Evolutionary conservation across 2,797 vertebrate genomes (phyloP).

Genomic region (Tokudaia tokunoshimensis): DNA sequence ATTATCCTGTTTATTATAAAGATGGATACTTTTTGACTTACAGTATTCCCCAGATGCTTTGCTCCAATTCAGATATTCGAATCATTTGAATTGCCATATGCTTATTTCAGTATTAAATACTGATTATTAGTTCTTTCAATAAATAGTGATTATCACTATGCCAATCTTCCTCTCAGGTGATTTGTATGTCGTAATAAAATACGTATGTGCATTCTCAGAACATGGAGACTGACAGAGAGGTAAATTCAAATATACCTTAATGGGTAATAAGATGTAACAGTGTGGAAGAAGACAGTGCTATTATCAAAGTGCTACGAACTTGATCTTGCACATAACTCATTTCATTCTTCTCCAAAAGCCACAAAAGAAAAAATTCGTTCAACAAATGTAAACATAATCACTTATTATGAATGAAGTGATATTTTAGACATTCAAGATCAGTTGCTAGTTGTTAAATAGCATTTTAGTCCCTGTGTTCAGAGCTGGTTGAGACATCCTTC

Average conservation of each 20-base stretch:
- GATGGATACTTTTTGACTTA: background rate
- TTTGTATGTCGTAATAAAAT: background rate
- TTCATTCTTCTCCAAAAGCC: slow-evolving; percentile 32
- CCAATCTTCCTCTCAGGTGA: background rate
- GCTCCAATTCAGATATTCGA: background rate
- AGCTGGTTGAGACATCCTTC: background rate
- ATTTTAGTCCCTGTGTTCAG: background rate
- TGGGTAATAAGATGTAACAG: background rate
- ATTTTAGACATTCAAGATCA: background rate
- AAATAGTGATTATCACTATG: background rate
- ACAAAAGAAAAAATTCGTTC: slow-evolving; percentile 23
- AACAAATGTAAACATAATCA: background rate
- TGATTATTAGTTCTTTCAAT: slow-evolving; percentile 31
- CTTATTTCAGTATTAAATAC: slow-evolving; percentile 16
- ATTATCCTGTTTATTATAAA: background rate
- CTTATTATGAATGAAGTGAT: background rate
- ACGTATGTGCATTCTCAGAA: background rate
- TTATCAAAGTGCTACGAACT: background rate
- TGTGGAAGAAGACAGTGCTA: background rate
- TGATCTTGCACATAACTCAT: background rate
- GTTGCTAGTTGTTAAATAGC: background rate
- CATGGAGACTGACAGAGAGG: background rate
- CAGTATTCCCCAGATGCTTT: background rate
- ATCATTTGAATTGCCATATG: background rate
- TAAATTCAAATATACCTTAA: background rate